A percentile compares a stretch with the other conserved stretches of the same genome.
Conservation (phyloP, 2,888 invertebrate species). For the Megastigmus dorsalis region DNA sequence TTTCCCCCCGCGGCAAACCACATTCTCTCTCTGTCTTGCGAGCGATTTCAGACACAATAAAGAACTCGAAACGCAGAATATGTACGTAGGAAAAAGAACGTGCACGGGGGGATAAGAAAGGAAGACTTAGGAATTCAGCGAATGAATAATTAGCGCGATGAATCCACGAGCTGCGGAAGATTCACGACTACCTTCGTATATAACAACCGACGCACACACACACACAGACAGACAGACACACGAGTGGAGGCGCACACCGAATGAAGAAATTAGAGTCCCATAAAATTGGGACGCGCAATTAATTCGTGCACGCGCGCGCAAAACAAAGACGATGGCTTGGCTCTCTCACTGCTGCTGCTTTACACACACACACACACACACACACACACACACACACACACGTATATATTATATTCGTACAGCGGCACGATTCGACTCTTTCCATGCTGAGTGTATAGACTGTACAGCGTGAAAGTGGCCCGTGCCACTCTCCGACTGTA, state of each 20-base stretch:
- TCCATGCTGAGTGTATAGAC: background rate
- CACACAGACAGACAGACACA: background rate
- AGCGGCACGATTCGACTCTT: no score
- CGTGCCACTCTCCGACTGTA: background rate
- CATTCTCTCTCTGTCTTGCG: no score
- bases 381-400: background rate
- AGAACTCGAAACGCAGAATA: no score
- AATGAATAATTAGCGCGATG: slow-evolving; percentile 2
- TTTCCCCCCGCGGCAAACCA: no score
- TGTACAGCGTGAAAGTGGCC: slow-evolving; percentile 35
- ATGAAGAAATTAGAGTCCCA: slow-evolving; percentile 37
- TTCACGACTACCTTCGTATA: background rate
- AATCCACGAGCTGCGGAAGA: background rate
- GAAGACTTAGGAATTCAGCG: slow-evolving; percentile 6
- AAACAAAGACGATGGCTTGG: slow-evolving; percentile 34
- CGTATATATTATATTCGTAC: no score
- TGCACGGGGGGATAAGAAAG: no score
- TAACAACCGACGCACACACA: no score
- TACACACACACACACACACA: background rate
- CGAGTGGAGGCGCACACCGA: background rate
- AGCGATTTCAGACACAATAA: no score
- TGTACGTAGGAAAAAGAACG: no score
- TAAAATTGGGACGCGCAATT: slow-evolving; percentile 53
- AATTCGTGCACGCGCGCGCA: slow-evolving; percentile 13
- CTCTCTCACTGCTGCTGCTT: background rate